Conservation (phyloP, 2,113 vertebrate species). For the Vireo altiloquus region DNA sequence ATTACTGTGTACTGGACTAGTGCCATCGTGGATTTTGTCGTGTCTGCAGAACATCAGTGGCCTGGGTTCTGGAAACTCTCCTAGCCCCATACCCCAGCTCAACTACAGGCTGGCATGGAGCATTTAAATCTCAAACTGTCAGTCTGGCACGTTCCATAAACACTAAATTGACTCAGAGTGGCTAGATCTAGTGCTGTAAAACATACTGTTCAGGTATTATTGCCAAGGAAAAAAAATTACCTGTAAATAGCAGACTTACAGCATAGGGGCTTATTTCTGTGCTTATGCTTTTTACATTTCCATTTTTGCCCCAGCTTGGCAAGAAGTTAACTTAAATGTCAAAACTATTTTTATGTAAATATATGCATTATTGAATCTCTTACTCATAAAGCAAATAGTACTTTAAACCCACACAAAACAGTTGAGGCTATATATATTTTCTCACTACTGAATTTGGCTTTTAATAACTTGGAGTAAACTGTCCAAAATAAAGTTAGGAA, state of each 20-base stretch:
- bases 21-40: neutral
- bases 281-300: slow-evolving; percentile 45
- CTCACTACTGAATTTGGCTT: slow-evolving; percentile 63
- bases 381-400: slow-evolving; percentile 62
- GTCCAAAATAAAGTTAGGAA: slow-evolving; percentile 65
- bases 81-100: neutral
- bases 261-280: slow-evolving; percentile 16
- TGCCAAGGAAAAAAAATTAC: slow-evolving; percentile 42
- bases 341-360: slow-evolving; percentile 67
- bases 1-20: rapidly evolving
- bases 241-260: slow-evolving; percentile 42
- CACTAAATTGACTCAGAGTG: slow-evolving; percentile 51
- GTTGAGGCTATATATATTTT: slow-evolving; percentile 62
- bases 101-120: neutral
- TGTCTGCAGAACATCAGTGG: neutral
- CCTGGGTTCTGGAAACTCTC: neutral
- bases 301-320: slow-evolving; percentile 52
- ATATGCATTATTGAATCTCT: slow-evolving; percentile 58
- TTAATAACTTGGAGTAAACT: slow-evolving; percentile 40
- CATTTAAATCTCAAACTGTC: slow-evolving; percentile 25
- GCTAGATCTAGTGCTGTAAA: slow-evolving; percentile 42
- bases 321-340: slow-evolving; percentile 39
- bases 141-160: slow-evolving; percentile 38
- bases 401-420: slow-evolving; percentile 54
- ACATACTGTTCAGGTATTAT: slow-evolving; percentile 13